A percentile compares a stretch with the other conserved stretches of the same genome.
These are phyloP conservation scores for Leguminivora glycinivorella DNA, from an alignment of 1,140 invertebrate species.

Conservation along the genomic window DNA sequence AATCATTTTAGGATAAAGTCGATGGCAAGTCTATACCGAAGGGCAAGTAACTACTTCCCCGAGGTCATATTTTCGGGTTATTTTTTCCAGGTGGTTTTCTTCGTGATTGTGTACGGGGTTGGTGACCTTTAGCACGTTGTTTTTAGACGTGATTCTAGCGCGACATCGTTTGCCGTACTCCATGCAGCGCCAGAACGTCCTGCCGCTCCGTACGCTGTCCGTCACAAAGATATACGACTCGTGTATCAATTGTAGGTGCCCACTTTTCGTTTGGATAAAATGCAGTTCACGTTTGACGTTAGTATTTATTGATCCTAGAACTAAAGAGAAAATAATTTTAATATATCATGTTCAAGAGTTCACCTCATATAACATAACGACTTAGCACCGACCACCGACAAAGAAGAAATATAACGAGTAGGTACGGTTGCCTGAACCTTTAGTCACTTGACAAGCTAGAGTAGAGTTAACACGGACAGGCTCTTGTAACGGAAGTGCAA, in stretches of 20 bases:
- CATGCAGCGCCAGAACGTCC: constrained; percentile 75
- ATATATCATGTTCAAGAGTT: neutral
- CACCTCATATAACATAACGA: too few species aligned
- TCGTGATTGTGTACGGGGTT: constrained; percentile 69
- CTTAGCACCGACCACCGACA: too few species aligned
- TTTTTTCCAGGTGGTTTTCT: constrained; percentile 67
- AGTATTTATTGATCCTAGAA: constrained; percentile 58
- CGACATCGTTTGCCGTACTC: constrained; percentile 70
- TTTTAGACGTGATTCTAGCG: constrained; percentile 71
- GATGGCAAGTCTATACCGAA: constrained; percentile 45
- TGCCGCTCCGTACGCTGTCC: constrained; percentile 69
- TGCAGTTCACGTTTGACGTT: constrained; percentile 65
- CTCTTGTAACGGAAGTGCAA: too few species aligned
- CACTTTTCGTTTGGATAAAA: constrained; percentile 74
- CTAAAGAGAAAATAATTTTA: constrained; percentile 42
- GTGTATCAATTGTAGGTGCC: constrained; percentile 69
- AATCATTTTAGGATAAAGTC: neutral
- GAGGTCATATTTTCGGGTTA: constrained; percentile 64
- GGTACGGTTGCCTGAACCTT: too few species aligned
- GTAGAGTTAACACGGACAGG: too few species aligned
- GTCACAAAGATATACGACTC: constrained; percentile 74
- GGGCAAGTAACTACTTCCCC: constrained; percentile 72
- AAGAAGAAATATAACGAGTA: too few species aligned
- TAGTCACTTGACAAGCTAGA: too few species aligned
- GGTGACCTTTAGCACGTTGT: constrained; percentile 66